Evolutionary conservation across 2,113 vertebrate species (phyloP).

Genomic region (Tachycineta bicolor): DNA sequence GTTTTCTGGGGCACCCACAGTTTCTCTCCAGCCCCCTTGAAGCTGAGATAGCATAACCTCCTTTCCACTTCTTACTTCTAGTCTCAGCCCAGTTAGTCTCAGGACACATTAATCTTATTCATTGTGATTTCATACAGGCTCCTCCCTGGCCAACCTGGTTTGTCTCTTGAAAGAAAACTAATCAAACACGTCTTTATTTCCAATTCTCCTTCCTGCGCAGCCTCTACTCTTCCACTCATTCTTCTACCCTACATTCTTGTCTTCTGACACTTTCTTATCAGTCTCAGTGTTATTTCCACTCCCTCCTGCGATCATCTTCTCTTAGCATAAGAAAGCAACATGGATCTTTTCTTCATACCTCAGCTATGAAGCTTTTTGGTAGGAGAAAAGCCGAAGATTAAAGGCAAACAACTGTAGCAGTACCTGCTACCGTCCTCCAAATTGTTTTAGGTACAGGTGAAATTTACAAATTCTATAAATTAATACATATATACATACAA

Average conservation of each 20-base stretch:
- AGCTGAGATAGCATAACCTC: not conserved
- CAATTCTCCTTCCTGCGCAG: not conserved
- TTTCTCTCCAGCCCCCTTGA: not conserved
- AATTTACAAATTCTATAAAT: not conserved
- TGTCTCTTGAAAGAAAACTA: not conserved
- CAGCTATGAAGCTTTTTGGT: not conserved
- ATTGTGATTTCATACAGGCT: not conserved
- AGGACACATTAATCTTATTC: not conserved
- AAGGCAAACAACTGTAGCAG: not conserved
- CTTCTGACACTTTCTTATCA: not conserved
- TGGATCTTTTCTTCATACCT: not conserved
- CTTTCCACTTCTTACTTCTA: not conserved
- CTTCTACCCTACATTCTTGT: not conserved
- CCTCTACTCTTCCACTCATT: not conserved
- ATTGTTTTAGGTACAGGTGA: not conserved
- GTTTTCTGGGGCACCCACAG: not conserved
- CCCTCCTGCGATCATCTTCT: not conserved
- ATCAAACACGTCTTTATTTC: not conserved
- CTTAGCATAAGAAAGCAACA: not conserved
- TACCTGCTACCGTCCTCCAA: not conserved
- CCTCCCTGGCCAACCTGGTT: not conserved
- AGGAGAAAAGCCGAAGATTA: not conserved
- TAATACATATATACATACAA: accelerated
- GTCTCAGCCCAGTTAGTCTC: not conserved
- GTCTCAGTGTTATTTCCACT: not conserved